Base-by-base conservation (phyloP, 2,113 vertebrate species). In the Nyctereutes procyonoides region DNA sequence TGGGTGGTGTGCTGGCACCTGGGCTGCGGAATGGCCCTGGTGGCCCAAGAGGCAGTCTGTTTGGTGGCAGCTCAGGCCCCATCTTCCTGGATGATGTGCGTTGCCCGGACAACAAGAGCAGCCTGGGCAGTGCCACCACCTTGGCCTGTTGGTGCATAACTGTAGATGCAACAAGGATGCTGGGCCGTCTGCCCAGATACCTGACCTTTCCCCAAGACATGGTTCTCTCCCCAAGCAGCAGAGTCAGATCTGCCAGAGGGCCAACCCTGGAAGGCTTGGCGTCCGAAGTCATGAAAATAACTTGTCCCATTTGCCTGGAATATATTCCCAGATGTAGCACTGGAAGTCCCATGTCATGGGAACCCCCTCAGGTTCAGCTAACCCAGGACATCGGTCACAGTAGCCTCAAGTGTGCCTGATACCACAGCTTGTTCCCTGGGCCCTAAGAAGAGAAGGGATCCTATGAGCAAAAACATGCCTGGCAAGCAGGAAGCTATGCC, bases 81-180 rank as follows among this genome's bases (percentile, higher is more conserved):
- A 93, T 97, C 86, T 58, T 93, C 48, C 81, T 97, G 69, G 95
- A 97, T 3, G 17, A 95, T 0, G 74, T 94, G 71, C 28, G 3
- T 17, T 96, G 84, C 3, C 0, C 4, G 0, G 96, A 97, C 48
- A 11, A 14, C 0, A 88, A 97, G 82, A 30, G 32, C 67, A 95
- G 63, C 62, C 81, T 96, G 51, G 93, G 4, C 20, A 2, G 19
- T 96, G 96, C 73, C 19, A 4, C 17, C 92, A 97, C 84, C 93
- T 67, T 0, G 38, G 93, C 56, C 79, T 95, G 38, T 91, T 24
- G 0, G 0, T 96, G 9, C 95, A 95, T 1, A 82, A 96, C 92
- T 98, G 94, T 14, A 95, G 95, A 14, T 86, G 95, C 76, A 88
- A 93, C 0, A 32, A 98, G 88, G 96, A 97, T 1, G 58, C 97